Base-by-base conservation (phyloP, 2,888 invertebrate species). In the Dascillus cervinus region DNA sequence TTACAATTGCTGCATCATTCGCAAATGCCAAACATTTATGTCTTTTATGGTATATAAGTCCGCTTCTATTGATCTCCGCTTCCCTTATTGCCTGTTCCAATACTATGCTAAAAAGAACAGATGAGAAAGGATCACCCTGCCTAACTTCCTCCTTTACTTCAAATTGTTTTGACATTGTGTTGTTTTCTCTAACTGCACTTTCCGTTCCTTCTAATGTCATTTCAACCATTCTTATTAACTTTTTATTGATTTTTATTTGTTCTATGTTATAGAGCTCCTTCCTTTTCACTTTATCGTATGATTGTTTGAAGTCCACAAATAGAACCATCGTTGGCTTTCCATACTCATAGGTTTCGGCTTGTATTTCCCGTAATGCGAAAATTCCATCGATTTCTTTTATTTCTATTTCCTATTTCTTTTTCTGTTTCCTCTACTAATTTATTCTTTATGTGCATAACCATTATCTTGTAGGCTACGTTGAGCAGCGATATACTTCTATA, bases 241-340 rank as follows among this genome's bases (percentile, higher is more conserved):
- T n/a, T n/a, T n/a, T n/a, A n/a, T n/a, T n/a, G n/a, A n/a, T n/a
- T n/a, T n/a, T n/a, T n/a, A n/a, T n/a, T n/a, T n/a, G n/a, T n/a
- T n/a, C n/a, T 13, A 32, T 13, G 14, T 15, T 11, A 19, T 27
- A 24, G 10, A 37, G 26, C n/a, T 35, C 22, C 8, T 19, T 19
- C 27, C 37, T 22, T 9, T 34, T 34, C 10, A 37, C 17, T 4
- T 27, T 33, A 13, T 37, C 34, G 21, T 35, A 37, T 9, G 30
- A 25, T 9, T 22, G 34, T 22, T 28, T 29, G 26, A 39, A 36
- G 17, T 39, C 32, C 12, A 39, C 22, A 26, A 39, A 39, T 29
- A 30, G 25, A 15, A 17, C 14, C 20, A 28, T 20, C n/a, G 13
- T 13, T 19, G 32, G 13, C 12, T 15, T 23, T 6, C 30, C 28